These are phyloP conservation scores for Ormyrus rosae DNA, from an alignment of 2,888 invertebrate species.

Conservation along the genomic window DNA sequence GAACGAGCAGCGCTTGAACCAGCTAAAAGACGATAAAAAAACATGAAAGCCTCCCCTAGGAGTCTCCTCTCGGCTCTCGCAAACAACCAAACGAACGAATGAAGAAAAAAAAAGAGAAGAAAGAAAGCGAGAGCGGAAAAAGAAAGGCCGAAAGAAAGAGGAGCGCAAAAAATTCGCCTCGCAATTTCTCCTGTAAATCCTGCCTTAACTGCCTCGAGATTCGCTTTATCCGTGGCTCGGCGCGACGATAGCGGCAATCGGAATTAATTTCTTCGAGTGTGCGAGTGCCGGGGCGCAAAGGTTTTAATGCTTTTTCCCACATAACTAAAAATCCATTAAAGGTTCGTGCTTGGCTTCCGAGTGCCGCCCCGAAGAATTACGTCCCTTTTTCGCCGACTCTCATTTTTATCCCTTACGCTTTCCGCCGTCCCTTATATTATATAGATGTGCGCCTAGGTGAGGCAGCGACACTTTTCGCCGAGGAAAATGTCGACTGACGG, in stretches of 20 bases:
- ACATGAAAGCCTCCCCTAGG: constrained; percentile 5
- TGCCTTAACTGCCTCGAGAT: constrained; percentile 39
- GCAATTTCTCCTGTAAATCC: constrained; percentile 51
- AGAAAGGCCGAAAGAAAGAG: background rate
- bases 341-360: constrained; percentile 44
- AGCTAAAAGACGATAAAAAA: constrained; percentile 1
- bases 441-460: background rate
- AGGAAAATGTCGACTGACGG: background rate
- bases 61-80: constrained; percentile 6
- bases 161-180: constrained; percentile 1
- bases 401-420: background rate
- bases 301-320: constrained; percentile 65
- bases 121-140: background rate
- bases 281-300: constrained; percentile 57
- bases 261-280: constrained; percentile 69
- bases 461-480: background rate
- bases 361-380: constrained; percentile 47
- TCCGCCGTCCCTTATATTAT: constrained; percentile 25
- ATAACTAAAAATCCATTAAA: constrained; percentile 69
- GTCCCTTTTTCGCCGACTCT: constrained; percentile 20
- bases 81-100: constrained; percentile 29
- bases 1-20: background rate
- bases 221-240: constrained; percentile 38
- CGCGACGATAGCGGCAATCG: constrained; percentile 64
- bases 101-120: constrained; percentile 12